These are phyloP conservation scores for Phocoena phocoena DNA, from an alignment of 2,113 vertebrate species.

Conservation along the genomic window DNA sequence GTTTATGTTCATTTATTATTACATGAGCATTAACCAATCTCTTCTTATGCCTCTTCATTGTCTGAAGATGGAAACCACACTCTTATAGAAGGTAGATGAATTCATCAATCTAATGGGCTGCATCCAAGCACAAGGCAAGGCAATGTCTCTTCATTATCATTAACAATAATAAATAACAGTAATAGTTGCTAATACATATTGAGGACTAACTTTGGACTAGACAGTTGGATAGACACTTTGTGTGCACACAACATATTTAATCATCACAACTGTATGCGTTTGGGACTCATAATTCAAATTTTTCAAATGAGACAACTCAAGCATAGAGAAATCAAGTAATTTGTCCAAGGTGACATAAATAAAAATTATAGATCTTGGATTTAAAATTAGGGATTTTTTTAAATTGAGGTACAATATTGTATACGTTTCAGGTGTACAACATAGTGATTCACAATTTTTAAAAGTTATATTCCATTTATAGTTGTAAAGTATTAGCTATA, in stretches of 20 bases:
- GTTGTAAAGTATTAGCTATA: not conserved
- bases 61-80: not conserved
- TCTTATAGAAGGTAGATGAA: not conserved
- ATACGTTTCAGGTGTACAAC: not conserved
- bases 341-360: not conserved
- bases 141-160: not conserved
- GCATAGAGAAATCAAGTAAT: not conserved
- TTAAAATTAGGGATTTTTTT: not conserved
- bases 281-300: not conserved
- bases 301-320: not conserved
- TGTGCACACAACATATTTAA: not conserved
- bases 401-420: not conserved
- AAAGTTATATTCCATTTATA: not conserved
- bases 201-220: not conserved
- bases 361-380: not conserved
- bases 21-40: not conserved
- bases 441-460: not conserved
- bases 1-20: slow-evolving; percentile 1
- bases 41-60: not conserved
- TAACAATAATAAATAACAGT: not conserved
- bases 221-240: not conserved
- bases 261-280: not conserved
- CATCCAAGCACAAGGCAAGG: not conserved
- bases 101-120: not conserved
- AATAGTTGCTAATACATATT: not conserved